These are phyloP conservation scores for Catharus minimus DNA, from an alignment of 2,113 vertebrate genomes.

Conservation along the genomic window DNA sequence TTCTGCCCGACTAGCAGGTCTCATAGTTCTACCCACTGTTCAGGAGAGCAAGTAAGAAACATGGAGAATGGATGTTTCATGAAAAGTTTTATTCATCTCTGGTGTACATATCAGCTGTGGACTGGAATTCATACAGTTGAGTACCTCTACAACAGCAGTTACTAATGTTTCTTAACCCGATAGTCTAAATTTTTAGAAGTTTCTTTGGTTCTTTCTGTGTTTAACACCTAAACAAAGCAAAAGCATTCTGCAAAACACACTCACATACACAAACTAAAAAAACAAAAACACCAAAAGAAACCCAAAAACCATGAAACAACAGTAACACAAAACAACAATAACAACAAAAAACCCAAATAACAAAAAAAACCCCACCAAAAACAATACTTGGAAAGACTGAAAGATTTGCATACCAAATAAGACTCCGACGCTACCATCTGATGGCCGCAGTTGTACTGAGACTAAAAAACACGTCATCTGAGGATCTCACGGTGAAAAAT, in stretches of 20 bases:
- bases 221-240: too few relatives aligned
- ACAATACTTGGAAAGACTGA: background rate
- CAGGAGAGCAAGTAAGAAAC: background rate
- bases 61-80: background rate
- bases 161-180: too few relatives aligned
- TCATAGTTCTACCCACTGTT: background rate
- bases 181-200: too few relatives aligned
- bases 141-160: background rate
- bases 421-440: background rate
- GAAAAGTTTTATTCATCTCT: background rate
- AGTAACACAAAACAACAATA: too few relatives aligned
- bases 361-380: too few relatives aligned
- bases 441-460: background rate
- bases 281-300: too few relatives aligned
- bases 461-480: background rate
- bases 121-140: background rate
- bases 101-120: background rate
- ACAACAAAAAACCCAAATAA: too few relatives aligned
- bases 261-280: too few relatives aligned
- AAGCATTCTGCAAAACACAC: too few relatives aligned
- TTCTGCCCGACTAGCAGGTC: background rate
- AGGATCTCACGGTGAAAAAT: background rate
- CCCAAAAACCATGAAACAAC: too few relatives aligned
- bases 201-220: too few relatives aligned
- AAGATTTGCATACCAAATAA: background rate